Percentiles rank a stretch among this genome's conserved stretches.
phyloP scores from a whole-genome alignment of 2,797 vertebrate species.

The Labroides dimidiatus region DNA sequence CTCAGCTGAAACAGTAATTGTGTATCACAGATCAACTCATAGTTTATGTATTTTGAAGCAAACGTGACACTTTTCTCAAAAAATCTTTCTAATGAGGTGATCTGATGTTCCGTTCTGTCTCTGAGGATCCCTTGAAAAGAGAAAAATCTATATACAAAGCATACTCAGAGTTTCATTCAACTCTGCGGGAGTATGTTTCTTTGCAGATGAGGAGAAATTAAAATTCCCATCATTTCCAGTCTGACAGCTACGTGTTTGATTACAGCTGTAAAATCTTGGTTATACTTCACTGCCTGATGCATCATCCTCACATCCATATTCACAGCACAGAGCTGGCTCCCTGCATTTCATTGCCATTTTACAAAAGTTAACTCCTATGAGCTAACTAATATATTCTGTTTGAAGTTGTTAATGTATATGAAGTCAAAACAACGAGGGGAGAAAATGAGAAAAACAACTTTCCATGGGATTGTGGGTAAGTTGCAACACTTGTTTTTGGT shows the following conservation, averaged over 20 bases:
- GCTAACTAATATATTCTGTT: constrained; percentile 22
- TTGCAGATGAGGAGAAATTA: constrained; percentile 51
- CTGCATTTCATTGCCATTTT: constrained; percentile 34
- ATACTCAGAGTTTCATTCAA: constrained; percentile 5
- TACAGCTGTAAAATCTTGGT: constrained; percentile 58
- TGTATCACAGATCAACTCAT: not conserved
- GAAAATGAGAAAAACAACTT: constrained; percentile 6
- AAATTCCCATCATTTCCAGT: constrained; percentile 51
- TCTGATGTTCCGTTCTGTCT: constrained; percentile 1
- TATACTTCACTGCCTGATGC: constrained; percentile 41
- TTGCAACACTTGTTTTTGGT: constrained; percentile 1
- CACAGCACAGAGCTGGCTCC: constrained; percentile 36
- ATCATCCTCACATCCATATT: constrained; percentile 49
- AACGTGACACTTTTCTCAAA: not conserved
- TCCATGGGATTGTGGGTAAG: not conserved
- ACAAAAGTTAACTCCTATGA: constrained; percentile 8
- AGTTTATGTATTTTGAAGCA: constrained; percentile 2
- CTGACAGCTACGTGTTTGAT: constrained; percentile 61
- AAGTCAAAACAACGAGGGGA: not conserved
- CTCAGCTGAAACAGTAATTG: not conserved
- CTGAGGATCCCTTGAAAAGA: not conserved
- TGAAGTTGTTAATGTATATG: not conserved
- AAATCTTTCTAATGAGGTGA: constrained; percentile 14
- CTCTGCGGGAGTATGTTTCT: constrained; percentile 14
- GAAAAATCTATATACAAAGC: constrained; percentile 2